These are phyloP conservation scores for Drosophila pegasa DNA, from an alignment of 2,888 invertebrate genomes.

Conservation along the genomic window DNA sequence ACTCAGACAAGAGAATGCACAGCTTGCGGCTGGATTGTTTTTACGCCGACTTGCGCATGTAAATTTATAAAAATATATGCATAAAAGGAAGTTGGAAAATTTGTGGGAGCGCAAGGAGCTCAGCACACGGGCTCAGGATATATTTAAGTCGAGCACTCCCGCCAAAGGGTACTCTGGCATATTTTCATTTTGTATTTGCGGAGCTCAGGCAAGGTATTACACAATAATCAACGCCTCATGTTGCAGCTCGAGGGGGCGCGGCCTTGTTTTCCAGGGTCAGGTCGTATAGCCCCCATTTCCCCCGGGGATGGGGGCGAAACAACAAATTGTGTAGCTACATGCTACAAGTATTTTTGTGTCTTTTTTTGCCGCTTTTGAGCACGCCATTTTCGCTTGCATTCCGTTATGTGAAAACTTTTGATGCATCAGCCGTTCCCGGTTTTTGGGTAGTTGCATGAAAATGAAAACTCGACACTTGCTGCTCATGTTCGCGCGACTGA, in stretches of 20 bases:
- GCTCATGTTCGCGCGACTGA: constrained; percentile 32
- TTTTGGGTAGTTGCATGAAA: constrained; percentile 5
- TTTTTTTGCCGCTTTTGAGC: background rate
- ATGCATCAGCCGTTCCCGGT: constrained; percentile 35
- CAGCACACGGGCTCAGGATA: background rate
- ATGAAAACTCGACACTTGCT: constrained; percentile 19
- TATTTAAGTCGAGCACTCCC: background rate
- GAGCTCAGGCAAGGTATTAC: constrained; percentile 31
- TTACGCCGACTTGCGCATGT: no score
- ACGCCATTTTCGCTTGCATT: constrained; percentile 33
- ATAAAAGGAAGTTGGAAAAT: background rate
- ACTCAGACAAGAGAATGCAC: background rate
- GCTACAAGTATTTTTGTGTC: constrained; percentile 22
- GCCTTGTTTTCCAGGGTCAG: constrained; percentile 36
- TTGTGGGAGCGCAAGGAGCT: background rate
- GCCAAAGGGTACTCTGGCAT: background rate
- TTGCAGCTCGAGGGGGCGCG: constrained; percentile 3
- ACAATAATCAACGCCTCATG: constrained; percentile 47
- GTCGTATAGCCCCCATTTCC: constrained; percentile 16
- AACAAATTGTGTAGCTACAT: constrained; percentile 44
- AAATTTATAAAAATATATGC: background rate
- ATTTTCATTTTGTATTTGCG: constrained; percentile 33
- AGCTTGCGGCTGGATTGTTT: background rate
- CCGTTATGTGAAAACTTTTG: constrained; percentile 43
- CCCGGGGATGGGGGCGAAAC: constrained; percentile 26